Base-by-base conservation (phyloP, 2,888 invertebrate species). In the Odontocolon sp. region DNA sequence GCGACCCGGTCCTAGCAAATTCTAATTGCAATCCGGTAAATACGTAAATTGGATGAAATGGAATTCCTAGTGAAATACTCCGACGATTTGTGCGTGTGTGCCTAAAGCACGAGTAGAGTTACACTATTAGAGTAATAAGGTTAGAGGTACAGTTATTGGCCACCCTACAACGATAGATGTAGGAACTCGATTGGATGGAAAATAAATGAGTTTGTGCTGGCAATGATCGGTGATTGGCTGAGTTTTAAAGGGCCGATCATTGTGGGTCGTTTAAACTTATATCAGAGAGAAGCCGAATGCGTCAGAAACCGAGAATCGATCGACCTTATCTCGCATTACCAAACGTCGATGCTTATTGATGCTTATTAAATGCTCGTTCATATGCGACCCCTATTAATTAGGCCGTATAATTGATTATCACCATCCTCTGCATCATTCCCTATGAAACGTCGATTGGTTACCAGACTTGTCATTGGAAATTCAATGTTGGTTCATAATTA, bases 11-110 rank as follows among this genome's bases (percentile, higher is more conserved):
- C 66, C 71, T 61, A 54, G 77, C 77, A 69, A 78, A 80, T 82
- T 82, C 77, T 79, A 78, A 82, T 80, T 80, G 68, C 75, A 78
- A 79, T 81, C 79, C 80, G 78, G 80, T 78, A 82, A 82, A 82
- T 78, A 78, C 78, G 56, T 42, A 68, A 77, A 72, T 75, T 80
- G 81, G 80, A 81, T 76, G 79, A 77, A 79, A 80, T 78, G 70
- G 77, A 82, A 82, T 80, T 80, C 75, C 66, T 56, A 47, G 79
- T 78, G 68, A 72, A 72, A 77, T 71, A 52, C 57, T 63, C 66
- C 52, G 50, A 42, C 50, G 59, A 18, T 28, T 57, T 50, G 70
- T 54, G 36, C 59, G 61, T 40, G 47, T 18, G 59, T 31, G 66
- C 26, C 33, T 56, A 28, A 68, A 71, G 42, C 42, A 18, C 14